Percentiles rank a stretch among this genome's conserved stretches.
phyloP scores from a whole-genome alignment of 2,113 vertebrate species.

The Ptilonorhynchus violaceus region DNA sequence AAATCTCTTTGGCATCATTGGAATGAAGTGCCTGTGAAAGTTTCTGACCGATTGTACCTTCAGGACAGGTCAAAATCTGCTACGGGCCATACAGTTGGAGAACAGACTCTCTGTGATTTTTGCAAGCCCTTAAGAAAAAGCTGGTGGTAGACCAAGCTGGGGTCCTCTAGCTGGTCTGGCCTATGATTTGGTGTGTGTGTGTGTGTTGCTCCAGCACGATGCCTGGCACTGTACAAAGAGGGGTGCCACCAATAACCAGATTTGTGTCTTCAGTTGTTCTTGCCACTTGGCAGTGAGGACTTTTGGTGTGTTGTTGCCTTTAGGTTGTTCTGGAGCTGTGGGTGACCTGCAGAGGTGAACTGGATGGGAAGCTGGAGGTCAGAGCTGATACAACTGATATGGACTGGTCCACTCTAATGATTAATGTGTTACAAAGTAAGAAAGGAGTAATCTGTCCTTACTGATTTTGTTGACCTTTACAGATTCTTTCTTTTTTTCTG shows the following conservation, averaged over 20 bases:
- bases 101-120: background rate
- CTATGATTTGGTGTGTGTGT: background rate
- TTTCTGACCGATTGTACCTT: background rate
- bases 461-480: background rate
- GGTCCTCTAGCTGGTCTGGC: background rate
- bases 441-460: background rate
- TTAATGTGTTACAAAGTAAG: background rate
- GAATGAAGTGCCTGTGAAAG: background rate
- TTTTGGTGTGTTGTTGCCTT: background rate
- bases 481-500: background rate
- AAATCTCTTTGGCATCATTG: too few species aligned
- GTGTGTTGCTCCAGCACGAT: background rate
- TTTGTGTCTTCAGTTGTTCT: background rate
- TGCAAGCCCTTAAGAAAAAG: background rate
- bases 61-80: background rate
- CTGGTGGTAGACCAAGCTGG: background rate
- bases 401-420: background rate
- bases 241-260: accelerated
- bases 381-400: background rate
- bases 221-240: accelerated
- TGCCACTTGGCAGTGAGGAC: accelerated
- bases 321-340: background rate
- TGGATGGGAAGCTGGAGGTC: background rate
- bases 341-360: background rate
- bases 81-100: background rate